phyloP scores from a whole-genome alignment of 2,888 invertebrate species.

The Coenonympha arcania region DNA sequence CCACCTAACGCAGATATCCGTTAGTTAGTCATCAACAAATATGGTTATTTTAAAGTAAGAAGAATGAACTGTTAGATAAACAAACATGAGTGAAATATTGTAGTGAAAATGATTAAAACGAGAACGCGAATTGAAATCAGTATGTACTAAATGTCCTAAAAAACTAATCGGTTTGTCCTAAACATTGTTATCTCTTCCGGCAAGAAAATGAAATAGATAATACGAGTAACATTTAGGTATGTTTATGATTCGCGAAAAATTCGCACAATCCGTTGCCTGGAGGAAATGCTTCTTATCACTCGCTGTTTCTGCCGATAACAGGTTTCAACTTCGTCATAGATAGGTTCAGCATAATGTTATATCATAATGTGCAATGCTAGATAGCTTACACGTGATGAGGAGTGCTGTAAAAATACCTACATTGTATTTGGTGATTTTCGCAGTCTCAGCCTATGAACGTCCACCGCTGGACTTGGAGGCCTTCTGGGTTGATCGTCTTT shows the following conservation, averaged over 20 bases:
- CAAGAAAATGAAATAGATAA: slow-evolving; percentile 29
- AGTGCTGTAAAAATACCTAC: background rate
- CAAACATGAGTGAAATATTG: no score
- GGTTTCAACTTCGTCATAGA: slow-evolving; percentile 23
- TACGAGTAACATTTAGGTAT: slow-evolving; percentile 28
- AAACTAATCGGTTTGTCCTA: background rate
- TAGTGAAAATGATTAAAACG: no score
- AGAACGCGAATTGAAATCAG: no score
- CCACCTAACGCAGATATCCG: background rate
- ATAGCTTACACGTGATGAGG: background rate
- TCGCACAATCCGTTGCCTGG: slow-evolving; percentile 48
- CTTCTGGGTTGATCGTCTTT: no score
- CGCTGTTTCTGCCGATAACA: slow-evolving; percentile 26
- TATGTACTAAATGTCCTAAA: background rate
- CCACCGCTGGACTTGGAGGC: no score
- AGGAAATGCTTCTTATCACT: slow-evolving; percentile 59
- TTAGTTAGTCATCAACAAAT: background rate
- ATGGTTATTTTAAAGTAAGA: background rate
- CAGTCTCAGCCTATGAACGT: no score
- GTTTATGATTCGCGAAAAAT: slow-evolving; percentile 34
- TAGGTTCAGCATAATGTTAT: slow-evolving; percentile 1
- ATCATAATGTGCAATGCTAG: background rate
- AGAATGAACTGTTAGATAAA: no score
- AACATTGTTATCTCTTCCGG: slow-evolving; percentile 43
- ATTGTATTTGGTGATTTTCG: no score